Percentiles rank a stretch among this genome's conserved stretches.
Evolutionary conservation across 2,888 invertebrate genomes (phyloP).

Genomic region (Brachyptera putata): DNA sequence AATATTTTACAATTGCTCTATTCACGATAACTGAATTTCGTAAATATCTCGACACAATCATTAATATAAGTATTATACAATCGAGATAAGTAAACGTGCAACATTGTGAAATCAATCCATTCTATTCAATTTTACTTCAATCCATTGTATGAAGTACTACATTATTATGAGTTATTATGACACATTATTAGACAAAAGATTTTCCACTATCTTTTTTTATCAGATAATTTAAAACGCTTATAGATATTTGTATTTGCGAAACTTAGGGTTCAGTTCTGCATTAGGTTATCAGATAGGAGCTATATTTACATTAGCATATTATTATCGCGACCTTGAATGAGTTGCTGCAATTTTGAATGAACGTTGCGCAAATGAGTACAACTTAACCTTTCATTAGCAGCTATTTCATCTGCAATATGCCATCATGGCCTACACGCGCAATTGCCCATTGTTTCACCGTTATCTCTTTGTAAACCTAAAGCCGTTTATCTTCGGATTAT

Average conservation of each 20-base stretch:
- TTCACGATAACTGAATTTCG: too few species aligned
- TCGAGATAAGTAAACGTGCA: too few species aligned
- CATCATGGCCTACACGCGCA: too few species aligned
- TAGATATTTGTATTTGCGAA: constrained; percentile 16
- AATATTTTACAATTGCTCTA: too few species aligned
- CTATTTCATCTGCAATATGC: constrained; percentile 17
- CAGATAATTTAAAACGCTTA: constrained; percentile 10
- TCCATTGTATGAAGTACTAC: too few species aligned
- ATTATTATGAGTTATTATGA: neutral
- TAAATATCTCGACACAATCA: too few species aligned
- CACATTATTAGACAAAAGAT: constrained; percentile 3
- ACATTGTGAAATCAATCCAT: neutral
- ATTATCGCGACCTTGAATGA: constrained; percentile 20
- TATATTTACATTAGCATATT: constrained; percentile 22
- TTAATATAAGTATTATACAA: too few species aligned
- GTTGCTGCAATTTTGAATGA: constrained; percentile 14
- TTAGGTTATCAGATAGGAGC: constrained; percentile 15
- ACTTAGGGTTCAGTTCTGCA: constrained; percentile 12
- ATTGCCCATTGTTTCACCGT: too few species aligned
- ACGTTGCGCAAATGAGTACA: constrained; percentile 16
- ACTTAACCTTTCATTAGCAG: constrained; percentile 21
- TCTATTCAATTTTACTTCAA: neutral
- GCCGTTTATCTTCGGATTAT: too few species aligned
- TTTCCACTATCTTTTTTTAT: constrained; percentile 20
- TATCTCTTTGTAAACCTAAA: too few species aligned